Evolutionary conservation across 37 sponge, comb jelly and placozoan genomes (phyloP), one percentile per base, ranked within the genome.

Genomic region (Theonella swinhoei): DNA sequence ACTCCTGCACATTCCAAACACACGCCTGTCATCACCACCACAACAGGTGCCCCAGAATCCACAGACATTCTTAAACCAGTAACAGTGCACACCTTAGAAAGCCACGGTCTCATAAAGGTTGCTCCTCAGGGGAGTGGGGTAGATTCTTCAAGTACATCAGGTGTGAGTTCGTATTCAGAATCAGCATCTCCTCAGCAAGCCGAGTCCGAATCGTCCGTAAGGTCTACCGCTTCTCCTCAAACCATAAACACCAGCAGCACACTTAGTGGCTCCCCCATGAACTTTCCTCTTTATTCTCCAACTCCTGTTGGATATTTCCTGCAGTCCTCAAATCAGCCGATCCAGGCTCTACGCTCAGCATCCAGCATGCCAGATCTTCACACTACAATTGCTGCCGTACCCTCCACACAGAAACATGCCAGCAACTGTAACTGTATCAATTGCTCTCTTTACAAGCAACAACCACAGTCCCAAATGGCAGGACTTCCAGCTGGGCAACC

Each of bases 341-440:
- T 47, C 54, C 54, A 47, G 26, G 64, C 81, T 7, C 78, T 90
- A 24, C 75, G 91, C 9, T 90, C 91, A 35, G 89, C 78, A 1
- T 42, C 65, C 26, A 90, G 91, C 75, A 85, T 90, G 91, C 91
- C 91, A 5, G 91, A 90, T 20, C 86, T 90, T 32, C 88, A 88
- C 71, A 38, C 72, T 36, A 54, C 70, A 68, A 47, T 47, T 17
- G 23, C 75, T 4, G 47, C 72, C 5, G 11, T 62, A 41, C n/a
- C 78, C 4, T 36, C 79, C n/a, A 34, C 72, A 0, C n/a, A 47
- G 41, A 80, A 67, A 36, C 86, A 81, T 26, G 14, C 78, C 0
- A 62, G 72, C 42, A 60, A 63, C 64, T 85, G 85, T 62, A 47
- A 41, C 62, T 84, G 85, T 34, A 7, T 76, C n/a, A 17, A 36